Evolutionary conservation across 2,797 vertebrate genomes (phyloP).

Genomic region (Arremon brunneinucha): DNA sequence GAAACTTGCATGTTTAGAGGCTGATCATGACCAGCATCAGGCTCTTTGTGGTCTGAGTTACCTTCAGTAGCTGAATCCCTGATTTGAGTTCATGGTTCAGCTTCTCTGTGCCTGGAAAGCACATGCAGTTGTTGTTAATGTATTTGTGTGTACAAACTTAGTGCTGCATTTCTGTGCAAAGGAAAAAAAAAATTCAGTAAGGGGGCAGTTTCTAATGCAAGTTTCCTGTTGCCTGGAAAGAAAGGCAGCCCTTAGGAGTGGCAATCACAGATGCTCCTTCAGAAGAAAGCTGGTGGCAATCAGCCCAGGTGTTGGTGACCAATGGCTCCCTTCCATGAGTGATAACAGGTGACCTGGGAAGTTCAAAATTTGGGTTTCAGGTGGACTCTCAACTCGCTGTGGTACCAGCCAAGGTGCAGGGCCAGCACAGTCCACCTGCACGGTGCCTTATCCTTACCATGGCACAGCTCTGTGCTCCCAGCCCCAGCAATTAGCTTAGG

Average conservation of each 20-base stretch:
- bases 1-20: not conserved
- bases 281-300: not conserved
- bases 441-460: fast-evolving
- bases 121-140: fast-evolving
- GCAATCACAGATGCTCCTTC: not conserved
- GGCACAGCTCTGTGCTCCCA: not conserved
- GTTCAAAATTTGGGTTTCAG: not conserved
- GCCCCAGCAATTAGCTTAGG: not conserved
- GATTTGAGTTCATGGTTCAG: not conserved
- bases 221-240: not conserved
- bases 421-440: not conserved
- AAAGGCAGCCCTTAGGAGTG: not conserved
- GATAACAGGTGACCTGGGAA: not conserved
- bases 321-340: fast-evolving
- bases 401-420: fast-evolving
- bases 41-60: not conserved
- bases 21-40: not conserved
- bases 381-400: fast-evolving
- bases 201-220: not conserved
- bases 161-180: not conserved
- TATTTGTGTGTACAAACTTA: not conserved
- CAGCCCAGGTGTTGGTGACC: not conserved
- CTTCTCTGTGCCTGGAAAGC: not conserved
- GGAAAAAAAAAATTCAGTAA: not conserved
- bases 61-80: not conserved